These are phyloP conservation scores for Glyphotaelius pellucidus DNA, from an alignment of 2,888 invertebrate species.

Conservation along the genomic window DNA sequence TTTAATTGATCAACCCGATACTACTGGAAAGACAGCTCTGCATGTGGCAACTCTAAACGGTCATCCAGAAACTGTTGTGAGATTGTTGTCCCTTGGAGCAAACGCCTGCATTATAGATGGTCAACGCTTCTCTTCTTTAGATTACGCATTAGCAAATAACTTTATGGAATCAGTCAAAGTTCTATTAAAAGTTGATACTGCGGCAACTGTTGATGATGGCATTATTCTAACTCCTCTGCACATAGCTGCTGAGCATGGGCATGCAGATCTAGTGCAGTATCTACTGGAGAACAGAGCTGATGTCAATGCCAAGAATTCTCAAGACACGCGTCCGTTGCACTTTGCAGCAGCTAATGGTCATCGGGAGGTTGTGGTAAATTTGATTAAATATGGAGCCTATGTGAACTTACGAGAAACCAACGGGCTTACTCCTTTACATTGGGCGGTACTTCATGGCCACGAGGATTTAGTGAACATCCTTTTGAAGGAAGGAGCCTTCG, in stretches of 20 bases:
- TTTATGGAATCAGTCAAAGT: slow-evolving; percentile 5
- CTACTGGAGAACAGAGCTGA: slow-evolving; percentile 6
- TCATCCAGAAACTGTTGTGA: slow-evolving; percentile 11
- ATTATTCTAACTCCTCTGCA: not conserved
- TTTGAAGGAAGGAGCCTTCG: not conserved
- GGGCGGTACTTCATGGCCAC: not conserved
- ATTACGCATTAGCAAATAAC: not conserved
- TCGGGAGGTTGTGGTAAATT: not conserved
- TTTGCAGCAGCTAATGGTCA: not conserved
- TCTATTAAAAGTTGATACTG: not conserved
- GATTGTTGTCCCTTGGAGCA: not conserved
- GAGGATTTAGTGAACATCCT: not conserved
- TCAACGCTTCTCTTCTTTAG: not conserved
- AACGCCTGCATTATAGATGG: not conserved
- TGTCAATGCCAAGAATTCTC: not conserved
- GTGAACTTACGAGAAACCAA: not conserved
- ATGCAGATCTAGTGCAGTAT: not conserved
- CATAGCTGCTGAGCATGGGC: not conserved
- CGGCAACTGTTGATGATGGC: not conserved
- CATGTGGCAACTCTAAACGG: slow-evolving; percentile 19
- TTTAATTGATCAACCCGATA: no score
- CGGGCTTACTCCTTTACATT: not conserved
- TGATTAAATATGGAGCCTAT: not conserved
- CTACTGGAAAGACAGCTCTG: slow-evolving; percentile 13
- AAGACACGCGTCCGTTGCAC: not conserved